A percentile compares a stretch with the other conserved stretches of the same genome.
These are phyloP conservation scores for Eupeodes latifasciatus DNA, from an alignment of 2,888 invertebrate genomes.

Conservation along the genomic window DNA sequence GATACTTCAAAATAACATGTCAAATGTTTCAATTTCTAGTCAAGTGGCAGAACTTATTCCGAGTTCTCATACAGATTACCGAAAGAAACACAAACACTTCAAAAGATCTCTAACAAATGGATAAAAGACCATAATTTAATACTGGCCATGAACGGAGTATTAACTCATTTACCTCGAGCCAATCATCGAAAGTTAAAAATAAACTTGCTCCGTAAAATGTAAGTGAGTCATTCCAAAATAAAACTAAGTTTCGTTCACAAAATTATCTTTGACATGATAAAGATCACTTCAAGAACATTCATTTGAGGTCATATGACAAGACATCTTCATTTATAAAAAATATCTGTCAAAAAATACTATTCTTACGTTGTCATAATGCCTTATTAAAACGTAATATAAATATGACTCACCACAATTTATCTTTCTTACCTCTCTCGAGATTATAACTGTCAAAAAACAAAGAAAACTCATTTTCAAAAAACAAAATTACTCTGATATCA, in stretches of 20 bases:
- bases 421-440: constrained; percentile 11
- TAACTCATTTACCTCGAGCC: not conserved
- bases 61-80: too few relatives aligned
- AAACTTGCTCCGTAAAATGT: not conserved
- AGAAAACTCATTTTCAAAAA: not conserved
- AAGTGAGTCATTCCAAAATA: not conserved
- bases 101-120: not conserved
- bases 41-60: too few relatives aligned
- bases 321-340: not conserved
- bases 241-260: not conserved
- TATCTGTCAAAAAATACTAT: constrained; percentile 2
- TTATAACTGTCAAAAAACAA: constrained; percentile 19
- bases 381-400: not conserved
- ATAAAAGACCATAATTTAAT: not conserved
- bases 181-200: not conserved
- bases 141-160: not conserved
- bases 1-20: not conserved
- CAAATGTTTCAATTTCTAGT: too few relatives aligned
- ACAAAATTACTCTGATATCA: constrained; percentile 3
- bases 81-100: too few relatives aligned
- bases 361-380: not conserved
- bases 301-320: not conserved
- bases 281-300: not conserved
- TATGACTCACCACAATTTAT: not conserved
- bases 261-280: constrained; percentile 7